These are phyloP conservation scores for Platyscapa corneri DNA, from an alignment of 1,140 invertebrate species.

Conservation along the genomic window DNA sequence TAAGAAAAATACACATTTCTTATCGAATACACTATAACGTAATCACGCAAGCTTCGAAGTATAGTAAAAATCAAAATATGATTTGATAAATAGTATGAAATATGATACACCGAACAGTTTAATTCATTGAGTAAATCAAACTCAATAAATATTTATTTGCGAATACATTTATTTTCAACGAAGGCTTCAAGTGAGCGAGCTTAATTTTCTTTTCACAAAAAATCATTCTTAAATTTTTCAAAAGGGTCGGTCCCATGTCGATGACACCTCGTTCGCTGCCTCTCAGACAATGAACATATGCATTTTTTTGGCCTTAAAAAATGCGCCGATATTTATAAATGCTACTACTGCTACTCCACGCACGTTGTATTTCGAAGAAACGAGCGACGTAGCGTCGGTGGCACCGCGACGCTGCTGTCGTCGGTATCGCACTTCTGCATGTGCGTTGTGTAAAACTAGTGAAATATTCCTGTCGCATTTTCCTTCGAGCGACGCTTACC, in stretches of 20 bases:
- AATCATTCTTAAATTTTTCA: conserved; percentile 12
- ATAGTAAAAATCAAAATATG: background rate
- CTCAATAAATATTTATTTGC: background rate
- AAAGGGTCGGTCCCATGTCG: background rate
- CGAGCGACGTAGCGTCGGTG: conserved; percentile 63
- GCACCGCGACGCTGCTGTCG: conserved; percentile 73
- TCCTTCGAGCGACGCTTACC: conserved; percentile 59
- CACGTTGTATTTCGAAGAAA: conserved; percentile 66
- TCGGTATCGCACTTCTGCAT: conserved; percentile 53
- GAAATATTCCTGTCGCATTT: conserved; percentile 75
- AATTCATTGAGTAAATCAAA: background rate
- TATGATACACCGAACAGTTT: background rate
- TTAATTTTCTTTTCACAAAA: background rate
- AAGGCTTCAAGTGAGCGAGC: too few relatives aligned
- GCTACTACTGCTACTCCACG: conserved; percentile 61
- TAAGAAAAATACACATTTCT: background rate
- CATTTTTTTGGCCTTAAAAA: conserved; percentile 68
- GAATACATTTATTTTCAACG: background rate
- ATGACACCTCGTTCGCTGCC: background rate
- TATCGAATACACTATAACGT: background rate
- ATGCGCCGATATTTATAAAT: conserved; percentile 73
- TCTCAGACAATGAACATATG: conserved; percentile 43
- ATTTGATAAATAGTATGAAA: background rate
- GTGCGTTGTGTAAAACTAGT: conserved; percentile 66
- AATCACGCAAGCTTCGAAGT: background rate